phyloP scores from a whole-genome alignment of 2,113 vertebrate genomes.

The Craseonycteris thonglongyai region DNA sequence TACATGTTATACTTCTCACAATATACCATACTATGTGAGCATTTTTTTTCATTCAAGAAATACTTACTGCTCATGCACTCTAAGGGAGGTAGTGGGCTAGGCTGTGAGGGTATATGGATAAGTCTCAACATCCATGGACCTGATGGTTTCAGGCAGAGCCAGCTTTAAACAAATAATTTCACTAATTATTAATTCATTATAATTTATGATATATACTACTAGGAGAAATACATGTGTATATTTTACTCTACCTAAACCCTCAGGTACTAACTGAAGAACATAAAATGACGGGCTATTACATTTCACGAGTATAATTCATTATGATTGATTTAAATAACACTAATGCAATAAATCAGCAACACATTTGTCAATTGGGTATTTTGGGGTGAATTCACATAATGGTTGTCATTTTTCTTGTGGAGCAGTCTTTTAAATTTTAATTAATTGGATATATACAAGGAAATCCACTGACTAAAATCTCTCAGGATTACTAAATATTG shows the following conservation, averaged over 20 bases:
- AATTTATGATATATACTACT: neutral
- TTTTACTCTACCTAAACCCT: neutral
- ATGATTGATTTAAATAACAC: constrained; percentile 29
- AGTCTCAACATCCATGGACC: neutral
- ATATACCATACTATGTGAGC: neutral
- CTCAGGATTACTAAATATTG: constrained; percentile 48
- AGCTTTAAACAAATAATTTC: neutral
- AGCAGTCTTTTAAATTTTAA: constrained; percentile 60
- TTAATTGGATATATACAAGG: constrained; percentile 9
- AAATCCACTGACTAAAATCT: constrained; percentile 44
- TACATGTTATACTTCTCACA: neutral
- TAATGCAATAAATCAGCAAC: constrained; percentile 37
- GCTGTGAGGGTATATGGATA: neutral
- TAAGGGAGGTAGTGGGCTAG: neutral
- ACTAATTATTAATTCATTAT: constrained; percentile 5
- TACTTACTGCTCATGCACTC: neutral
- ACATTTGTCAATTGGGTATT: constrained; percentile 44
- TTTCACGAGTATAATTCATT: constrained; percentile 14
- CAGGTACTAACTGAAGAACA: constrained; percentile 24
- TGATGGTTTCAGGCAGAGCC: neutral
- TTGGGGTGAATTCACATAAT: constrained; percentile 33
- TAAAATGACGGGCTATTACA: neutral
- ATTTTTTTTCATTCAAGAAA: neutral
- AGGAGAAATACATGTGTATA: neutral
- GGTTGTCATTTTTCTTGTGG: constrained; percentile 26